Base-by-base conservation (phyloP, 2,113 vertebrate species). In the Oncorhynchus mykiss region DNA sequence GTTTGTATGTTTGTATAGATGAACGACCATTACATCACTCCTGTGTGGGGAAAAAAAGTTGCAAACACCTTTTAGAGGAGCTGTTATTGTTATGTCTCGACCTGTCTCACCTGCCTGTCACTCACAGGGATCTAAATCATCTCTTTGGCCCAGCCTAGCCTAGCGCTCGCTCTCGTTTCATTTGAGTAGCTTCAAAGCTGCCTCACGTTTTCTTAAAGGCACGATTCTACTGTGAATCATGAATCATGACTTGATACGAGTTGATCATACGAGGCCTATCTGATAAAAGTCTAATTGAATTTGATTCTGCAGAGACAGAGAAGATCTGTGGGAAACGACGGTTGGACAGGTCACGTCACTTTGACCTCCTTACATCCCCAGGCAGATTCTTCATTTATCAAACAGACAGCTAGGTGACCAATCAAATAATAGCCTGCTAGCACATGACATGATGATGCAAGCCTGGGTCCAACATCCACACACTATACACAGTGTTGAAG, bases 1-100 rank as follows among this genome's bases (percentile, higher is more conserved):
- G 82, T 29, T 51, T 49, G 48, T 49, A 14, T 51, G 4, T 54
- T 54, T 54, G 62, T 45, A 82, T 25, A 88, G 84, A 90, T 86
- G 86, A 90, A 86, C 83, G 79, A 90, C 73, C 8, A 45, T 45
- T 45, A 82, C 86, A 82, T 91, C 73, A 80, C 86, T 88, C 81
- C 81, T 82, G 82, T 86, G 84, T 90, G 88, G 78, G 90, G 88
- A 89, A 90, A 3, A 90, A 81, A 27, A 27, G 25, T 84, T 85
- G 87, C 86, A 91, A 84, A 73, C 81, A 87, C 79, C 66, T 54
- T 24, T 82, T 57, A 77, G 84, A 90, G 90, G 86, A 87, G 88
- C 85, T 16, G 51, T 18, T 54, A 16, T 54, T 54, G 16, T 87
- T 84, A 79, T 81, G 85, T 90, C 31, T 88, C n/a, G 82, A 45